A percentile compares a stretch with the other conserved stretches of the same genome.
phyloP scores from a whole-genome alignment of 2,113 vertebrate genomes.

The Vanacampus margaritifer region DNA sequence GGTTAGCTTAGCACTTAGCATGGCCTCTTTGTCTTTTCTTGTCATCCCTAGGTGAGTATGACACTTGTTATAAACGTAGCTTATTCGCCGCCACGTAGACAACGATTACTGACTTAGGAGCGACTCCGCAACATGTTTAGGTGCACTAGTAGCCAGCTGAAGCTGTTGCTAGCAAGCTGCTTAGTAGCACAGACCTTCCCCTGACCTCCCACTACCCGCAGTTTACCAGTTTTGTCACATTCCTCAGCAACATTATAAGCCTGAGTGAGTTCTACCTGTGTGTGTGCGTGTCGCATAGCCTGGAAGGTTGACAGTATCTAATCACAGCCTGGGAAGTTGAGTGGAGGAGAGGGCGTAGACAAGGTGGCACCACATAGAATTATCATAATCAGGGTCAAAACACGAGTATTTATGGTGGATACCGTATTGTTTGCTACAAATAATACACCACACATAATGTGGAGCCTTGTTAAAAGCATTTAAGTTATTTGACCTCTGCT shows the following conservation, averaged over 20 bases:
- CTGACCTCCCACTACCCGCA: neutral
- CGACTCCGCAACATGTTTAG: no score
- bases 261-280: constrained; percentile 47
- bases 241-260: constrained; percentile 29
- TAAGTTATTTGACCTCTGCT: constrained; percentile 53
- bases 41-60: no score
- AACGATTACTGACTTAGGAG: no score
- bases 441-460: constrained; percentile 21
- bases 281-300: constrained; percentile 44
- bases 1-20: no score
- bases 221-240: constrained; percentile 40
- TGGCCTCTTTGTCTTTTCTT: no score
- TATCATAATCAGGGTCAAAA: constrained; percentile 47
- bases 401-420: constrained; percentile 29
- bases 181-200: no score
- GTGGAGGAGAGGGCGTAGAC: constrained; percentile 53
- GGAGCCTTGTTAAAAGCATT: constrained; percentile 26
- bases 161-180: no score
- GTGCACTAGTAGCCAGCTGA: no score
- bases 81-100: no score
- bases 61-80: no score
- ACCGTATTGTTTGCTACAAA: constrained; percentile 2
- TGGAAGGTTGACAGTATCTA: constrained; percentile 60
- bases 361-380: constrained; percentile 61
- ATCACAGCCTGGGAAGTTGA: constrained; percentile 65